A percentile compares a stretch with the other conserved stretches of the same genome.
These are phyloP conservation scores for Lacerta agilis DNA, from an alignment of 2,797 vertebrate species.

Conservation along the genomic window DNA sequence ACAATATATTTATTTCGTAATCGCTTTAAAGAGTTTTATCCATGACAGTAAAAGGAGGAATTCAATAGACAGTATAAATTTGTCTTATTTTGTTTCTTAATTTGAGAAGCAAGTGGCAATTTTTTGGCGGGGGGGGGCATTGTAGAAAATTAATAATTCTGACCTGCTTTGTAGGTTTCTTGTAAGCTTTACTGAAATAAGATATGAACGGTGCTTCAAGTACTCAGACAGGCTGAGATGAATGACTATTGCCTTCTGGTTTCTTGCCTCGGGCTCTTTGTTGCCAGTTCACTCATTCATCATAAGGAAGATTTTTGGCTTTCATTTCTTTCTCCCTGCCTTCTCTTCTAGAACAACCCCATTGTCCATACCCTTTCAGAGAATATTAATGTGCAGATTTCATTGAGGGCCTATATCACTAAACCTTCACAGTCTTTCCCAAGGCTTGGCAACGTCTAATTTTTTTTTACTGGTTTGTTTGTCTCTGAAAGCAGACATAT, in stretches of 20 bases:
- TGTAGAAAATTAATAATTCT: not conserved
- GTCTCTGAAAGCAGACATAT: not conserved
- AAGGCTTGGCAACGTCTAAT: not conserved
- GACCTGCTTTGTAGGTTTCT: not conserved
- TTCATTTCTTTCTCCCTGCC: not conserved
- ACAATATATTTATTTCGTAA: not conserved
- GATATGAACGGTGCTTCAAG: not conserved
- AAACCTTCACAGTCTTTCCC: not conserved
- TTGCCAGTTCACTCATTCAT: not conserved
- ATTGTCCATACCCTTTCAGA: not conserved
- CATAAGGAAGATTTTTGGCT: not conserved
- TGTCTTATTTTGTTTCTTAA: not conserved
- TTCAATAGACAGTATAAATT: not conserved
- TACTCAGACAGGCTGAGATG: not conserved
- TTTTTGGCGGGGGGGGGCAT: too few species aligned
- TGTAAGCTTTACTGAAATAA: not conserved
- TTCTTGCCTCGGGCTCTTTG: too few species aligned
- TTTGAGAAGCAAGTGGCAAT: not conserved
- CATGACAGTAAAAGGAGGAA: not conserved
- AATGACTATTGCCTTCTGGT: too few species aligned
- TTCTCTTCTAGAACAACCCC: not conserved
- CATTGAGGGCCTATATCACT: not conserved
- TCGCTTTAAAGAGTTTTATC: not conserved
- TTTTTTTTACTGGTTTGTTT: not conserved
- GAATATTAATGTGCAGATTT: not conserved